Percentiles rank a stretch among this genome's conserved stretches.
phyloP scores from a whole-genome alignment of 2,888 invertebrate species.

The Agrochola lychnidis region DNA sequence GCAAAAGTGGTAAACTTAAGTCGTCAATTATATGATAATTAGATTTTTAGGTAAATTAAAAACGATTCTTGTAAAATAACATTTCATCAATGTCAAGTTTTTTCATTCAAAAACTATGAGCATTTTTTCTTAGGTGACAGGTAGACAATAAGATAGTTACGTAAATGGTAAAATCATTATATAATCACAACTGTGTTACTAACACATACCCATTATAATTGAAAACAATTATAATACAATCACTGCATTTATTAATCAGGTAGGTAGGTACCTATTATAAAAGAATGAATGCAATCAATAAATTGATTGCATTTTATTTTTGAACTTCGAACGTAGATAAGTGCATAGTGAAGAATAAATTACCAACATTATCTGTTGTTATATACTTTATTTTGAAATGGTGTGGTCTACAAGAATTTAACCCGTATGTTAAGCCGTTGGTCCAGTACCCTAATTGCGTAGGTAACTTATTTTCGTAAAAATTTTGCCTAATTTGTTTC shows the following conservation, averaged over 20 bases:
- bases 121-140: constrained; percentile 1
- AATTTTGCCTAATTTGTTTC: too few relatives aligned
- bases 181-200: constrained; percentile 9
- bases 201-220: background rate
- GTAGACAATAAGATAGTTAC: constrained; percentile 2
- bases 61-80: too few relatives aligned
- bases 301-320: constrained; percentile 24
- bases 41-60: constrained; percentile 6
- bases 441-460: background rate
- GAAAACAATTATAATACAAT: constrained; percentile 32
- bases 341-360: background rate
- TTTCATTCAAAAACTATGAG: background rate
- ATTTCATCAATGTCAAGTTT: background rate
- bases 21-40: constrained; percentile 9
- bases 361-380: background rate
- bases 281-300: constrained; percentile 16
- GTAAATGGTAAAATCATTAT: background rate
- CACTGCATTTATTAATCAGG: background rate
- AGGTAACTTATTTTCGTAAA: too few relatives aligned
- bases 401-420: background rate
- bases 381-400: background rate
- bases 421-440: background rate
- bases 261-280: background rate
- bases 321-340: constrained; percentile 26
- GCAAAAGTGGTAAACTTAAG: background rate